Evolutionary conservation across 2,797 vertebrate genomes (phyloP).

Genomic region (Xenops minutus): DNA sequence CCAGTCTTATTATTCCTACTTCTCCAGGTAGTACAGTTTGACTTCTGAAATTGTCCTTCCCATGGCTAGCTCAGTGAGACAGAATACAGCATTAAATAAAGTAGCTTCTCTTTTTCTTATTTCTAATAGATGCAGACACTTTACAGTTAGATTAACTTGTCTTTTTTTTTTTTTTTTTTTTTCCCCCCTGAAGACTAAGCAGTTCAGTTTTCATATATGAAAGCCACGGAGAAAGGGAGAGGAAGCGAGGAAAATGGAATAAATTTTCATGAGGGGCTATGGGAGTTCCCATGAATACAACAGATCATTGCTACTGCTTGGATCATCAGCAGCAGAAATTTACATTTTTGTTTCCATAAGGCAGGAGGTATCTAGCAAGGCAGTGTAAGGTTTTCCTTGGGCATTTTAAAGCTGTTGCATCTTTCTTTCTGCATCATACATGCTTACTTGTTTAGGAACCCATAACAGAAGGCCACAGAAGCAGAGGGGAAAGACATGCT

Average conservation of each 20-base stretch:
- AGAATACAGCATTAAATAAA: background rate
- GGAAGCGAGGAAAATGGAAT: background rate
- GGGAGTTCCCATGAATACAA: background rate
- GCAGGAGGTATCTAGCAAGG: background rate
- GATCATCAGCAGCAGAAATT: conserved; percentile 1
- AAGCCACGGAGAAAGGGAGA: background rate
- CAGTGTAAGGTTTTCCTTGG: background rate
- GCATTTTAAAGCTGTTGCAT: background rate
- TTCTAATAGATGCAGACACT: background rate
- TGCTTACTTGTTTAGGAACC: background rate
- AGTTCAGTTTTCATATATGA: background rate
- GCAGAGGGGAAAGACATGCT: background rate
- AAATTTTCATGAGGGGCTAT: background rate
- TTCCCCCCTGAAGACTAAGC: background rate
- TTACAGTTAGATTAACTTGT: background rate
- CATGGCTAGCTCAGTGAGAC: background rate
- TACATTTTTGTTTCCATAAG: background rate
- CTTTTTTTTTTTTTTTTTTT: background rate
- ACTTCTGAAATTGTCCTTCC: background rate
- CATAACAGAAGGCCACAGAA: background rate
- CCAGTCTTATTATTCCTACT: background rate
- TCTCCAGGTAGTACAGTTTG: background rate
- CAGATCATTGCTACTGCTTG: background rate
- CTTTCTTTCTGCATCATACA: background rate
- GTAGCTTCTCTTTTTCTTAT: background rate